Conservation (phyloP, 2,797 vertebrate species). For the Manis javanica region DNA sequence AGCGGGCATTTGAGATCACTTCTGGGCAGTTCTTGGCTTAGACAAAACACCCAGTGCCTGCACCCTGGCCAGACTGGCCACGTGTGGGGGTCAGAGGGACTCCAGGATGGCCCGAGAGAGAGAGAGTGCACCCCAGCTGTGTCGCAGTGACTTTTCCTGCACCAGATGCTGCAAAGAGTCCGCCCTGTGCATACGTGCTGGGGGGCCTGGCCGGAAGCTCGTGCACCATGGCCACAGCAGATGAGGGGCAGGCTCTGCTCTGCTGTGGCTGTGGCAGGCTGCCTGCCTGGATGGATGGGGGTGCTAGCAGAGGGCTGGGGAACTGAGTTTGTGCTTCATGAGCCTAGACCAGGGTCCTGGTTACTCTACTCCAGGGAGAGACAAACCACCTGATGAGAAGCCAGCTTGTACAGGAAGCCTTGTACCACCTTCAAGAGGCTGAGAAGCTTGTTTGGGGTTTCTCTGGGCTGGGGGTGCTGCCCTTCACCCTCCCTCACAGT, state of each 20-base stretch:
- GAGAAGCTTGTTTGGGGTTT: not conserved
- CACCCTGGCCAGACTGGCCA: not conserved
- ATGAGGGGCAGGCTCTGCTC: not conserved
- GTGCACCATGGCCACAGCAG: fast-evolving
- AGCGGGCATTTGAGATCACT: constrained; percentile 63
- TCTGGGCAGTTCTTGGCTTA: constrained; percentile 56
- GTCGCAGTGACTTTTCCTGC: not conserved
- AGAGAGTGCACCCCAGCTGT: not conserved
- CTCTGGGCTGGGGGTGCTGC: not conserved
- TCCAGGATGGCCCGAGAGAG: not conserved
- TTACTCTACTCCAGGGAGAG: not conserved
- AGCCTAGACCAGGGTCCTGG: not conserved
- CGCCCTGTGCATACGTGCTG: not conserved
- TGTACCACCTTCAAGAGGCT: not conserved
- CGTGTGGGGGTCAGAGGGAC: not conserved
- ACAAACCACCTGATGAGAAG: not conserved
- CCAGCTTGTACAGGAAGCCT: not conserved
- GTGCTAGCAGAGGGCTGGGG: fast-evolving
- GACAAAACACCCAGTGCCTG: constrained; percentile 7
- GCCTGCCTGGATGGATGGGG: fast-evolving
- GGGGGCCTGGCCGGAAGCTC: not conserved
- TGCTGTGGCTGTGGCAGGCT: not conserved
- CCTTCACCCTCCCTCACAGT: not conserved
- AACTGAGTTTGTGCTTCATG: not conserved
- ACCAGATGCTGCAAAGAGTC: not conserved